Evolutionary conservation across 2,113 vertebrate genomes (phyloP), one percentile per base, ranked within the genome.

Genomic region (Lepus europaeus): DNA sequence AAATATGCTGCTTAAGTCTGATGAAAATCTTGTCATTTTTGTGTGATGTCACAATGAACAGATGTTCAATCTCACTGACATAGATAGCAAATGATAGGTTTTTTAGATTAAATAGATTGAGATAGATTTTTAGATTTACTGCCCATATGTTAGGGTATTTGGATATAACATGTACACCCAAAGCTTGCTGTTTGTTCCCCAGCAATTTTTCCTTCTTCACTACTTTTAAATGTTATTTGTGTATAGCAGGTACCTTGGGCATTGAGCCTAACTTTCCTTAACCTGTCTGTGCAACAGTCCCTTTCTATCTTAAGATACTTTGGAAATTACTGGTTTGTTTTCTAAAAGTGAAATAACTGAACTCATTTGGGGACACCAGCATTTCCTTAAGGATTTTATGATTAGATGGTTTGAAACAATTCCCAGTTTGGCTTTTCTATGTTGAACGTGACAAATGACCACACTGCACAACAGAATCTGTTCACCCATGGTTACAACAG

Each of bases 291-390:
- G 64, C 1, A 70, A 27, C 45, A 96, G 33, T 92, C 64, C 56
- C 16, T 95, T 93, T 31, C 49, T 90, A 78, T 78, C 73, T 96
- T 77, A 92, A 91, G 73, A 80, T 73, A 82, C 14, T 79, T 94
- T 83, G 73, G 66, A 85, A 96, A 95, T 94, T 74, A 85, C 5
- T 74, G 61, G 68, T 73, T 83, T 92, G 10, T 84, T 92, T 96
- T 89, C 92, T 84, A 87, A 95, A 96, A 84, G n/a, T 89, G n/a
- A 92, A 95, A 39, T 53, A 95, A 93, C 76, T 68, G 9, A 84
- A 87, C 36, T 91, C 53, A 93, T 90, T 91, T 94, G 29, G 53
- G 74, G 33, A 12, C 86, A 23, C 27, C 88, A 69, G 14, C 11
- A 90, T 93, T 39, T 95, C 72, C 78, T 95, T 96, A 83, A 74